Percentiles rank a stretch among this genome's conserved stretches.
Conservation (phyloP, 2,888 invertebrate species). For the Tenodera sinensis region DNA sequence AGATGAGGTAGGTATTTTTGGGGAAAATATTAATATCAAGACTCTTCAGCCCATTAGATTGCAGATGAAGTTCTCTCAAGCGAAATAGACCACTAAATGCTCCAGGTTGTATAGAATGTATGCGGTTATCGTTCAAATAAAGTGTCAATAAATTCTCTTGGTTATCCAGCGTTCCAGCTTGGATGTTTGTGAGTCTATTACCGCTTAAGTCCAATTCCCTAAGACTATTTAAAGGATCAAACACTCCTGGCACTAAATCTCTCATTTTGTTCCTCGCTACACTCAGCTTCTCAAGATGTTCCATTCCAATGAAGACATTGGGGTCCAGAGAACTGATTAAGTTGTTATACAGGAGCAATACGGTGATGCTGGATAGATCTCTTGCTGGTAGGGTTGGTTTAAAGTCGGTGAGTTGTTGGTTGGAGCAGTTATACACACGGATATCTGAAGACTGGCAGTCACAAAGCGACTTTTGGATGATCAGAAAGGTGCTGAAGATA, state of each 20-base stretch:
- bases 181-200: not conserved
- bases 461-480: not conserved
- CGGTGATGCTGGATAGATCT: not conserved
- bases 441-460: not conserved
- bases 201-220: not conserved
- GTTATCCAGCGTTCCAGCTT: not conserved
- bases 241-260: not conserved
- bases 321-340: not conserved
- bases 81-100: not conserved
- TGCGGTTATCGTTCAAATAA: not conserved
- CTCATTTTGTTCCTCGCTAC: not conserved
- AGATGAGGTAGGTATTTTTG: not conserved
- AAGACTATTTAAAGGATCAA: not conserved
- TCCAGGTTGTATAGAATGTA: not conserved
- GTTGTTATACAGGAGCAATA: not conserved
- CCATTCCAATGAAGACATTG: not conserved
- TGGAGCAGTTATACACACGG: not conserved
- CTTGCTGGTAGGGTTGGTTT: not conserved
- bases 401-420: not conserved
- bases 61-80: not conserved
- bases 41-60: not conserved
- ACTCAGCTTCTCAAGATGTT: not conserved
- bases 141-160: not conserved
- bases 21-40: not conserved
- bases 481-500: not conserved